Percentiles rank a stretch among this genome's conserved stretches.
These are phyloP conservation scores for Neuroscelio doddi DNA, from an alignment of 2,888 invertebrate genomes.

Conservation along the genomic window DNA sequence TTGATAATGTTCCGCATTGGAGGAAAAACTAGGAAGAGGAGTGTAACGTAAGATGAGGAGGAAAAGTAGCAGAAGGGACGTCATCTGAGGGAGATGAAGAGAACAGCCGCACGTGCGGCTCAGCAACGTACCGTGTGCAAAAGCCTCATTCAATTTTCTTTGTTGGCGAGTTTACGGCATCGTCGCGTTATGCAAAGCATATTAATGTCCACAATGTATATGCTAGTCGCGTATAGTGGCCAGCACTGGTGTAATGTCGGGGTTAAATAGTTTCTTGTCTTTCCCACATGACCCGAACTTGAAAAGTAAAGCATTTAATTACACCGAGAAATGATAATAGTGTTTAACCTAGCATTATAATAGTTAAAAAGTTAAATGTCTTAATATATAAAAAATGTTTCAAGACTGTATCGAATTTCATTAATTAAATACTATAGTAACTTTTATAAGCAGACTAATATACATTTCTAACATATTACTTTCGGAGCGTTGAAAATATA, in stretches of 20 bases:
- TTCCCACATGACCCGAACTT: constrained; percentile 20
- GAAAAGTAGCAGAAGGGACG: constrained; percentile 16
- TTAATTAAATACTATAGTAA: too few relatives aligned
- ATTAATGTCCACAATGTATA: constrained; percentile 53
- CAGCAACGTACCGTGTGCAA: constrained; percentile 10
- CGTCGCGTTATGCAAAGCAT: constrained; percentile 57
- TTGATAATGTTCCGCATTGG: constrained; percentile 10
- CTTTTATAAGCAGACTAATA: too few relatives aligned
- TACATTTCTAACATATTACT: too few relatives aligned
- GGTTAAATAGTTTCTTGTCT: constrained; percentile 46
- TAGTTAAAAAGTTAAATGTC: too few relatives aligned
- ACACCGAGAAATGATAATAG: constrained; percentile 19
- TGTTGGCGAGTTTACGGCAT: constrained; percentile 60
- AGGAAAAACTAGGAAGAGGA: background rate
- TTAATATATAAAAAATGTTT: too few relatives aligned
- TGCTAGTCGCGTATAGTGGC: constrained; percentile 23
- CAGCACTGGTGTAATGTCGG: constrained; percentile 9
- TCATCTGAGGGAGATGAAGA: constrained; percentile 4
- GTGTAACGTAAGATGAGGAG: constrained; percentile 12
- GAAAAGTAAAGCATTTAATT: constrained; percentile 45
- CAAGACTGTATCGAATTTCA: too few relatives aligned
- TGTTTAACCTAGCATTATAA: too few relatives aligned
- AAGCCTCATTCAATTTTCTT: constrained; percentile 65
- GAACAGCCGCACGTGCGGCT: constrained; percentile 12
- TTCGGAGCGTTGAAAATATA: too few relatives aligned